Evolutionary conservation across 2,888 invertebrate genomes (phyloP), one percentile per base, ranked within the genome.

Genomic region (Nemotelus pantherinus): DNA sequence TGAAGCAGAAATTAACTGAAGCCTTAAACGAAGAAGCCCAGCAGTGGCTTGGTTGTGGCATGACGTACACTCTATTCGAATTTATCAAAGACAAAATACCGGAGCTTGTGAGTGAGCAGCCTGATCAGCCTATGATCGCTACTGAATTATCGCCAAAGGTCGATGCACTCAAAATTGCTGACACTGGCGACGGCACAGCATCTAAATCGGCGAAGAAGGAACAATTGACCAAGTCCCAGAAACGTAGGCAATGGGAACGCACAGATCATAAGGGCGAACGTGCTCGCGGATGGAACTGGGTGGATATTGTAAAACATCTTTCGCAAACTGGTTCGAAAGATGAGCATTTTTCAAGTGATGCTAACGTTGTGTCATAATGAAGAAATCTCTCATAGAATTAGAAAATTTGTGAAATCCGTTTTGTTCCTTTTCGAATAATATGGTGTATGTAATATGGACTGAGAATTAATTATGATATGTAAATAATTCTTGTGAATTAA

Each of bases 1-100:
- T 95, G 0, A 96, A 96, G 87, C 88, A 91, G 67, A 92, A 91
- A 84, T 91, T 96, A 79, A 83, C 90, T 9, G 85, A 88, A 6
- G 88, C 90, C 74, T 86, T 95, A 0, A 88, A 88, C 10, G 88
- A 89, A 9, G 95, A 96, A 86, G 94, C 94, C 0, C 92, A 94
- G 58, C 93, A 94, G 82, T 94, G 94, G 90, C 83, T 96, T 25
- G 97, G 96, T 0, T 93, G 93, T 88, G 96, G 96, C 2, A 97
- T 97, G 96, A 98, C 97, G 0, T 98, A 96, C 84, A 95, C 96
- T 0, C 87, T 98, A 75, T 96, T 98, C 85, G 97, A 98, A 87
- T 95, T 92, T 86, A 89, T 95, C 25, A 96, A 96, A 86, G 97
- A 98, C 85, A 93, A 93, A 83, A 89, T 92, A 50, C 87, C 91